Base-by-base conservation (phyloP, 2,797 vertebrate species). In the Brachymystax lenok region DNA sequence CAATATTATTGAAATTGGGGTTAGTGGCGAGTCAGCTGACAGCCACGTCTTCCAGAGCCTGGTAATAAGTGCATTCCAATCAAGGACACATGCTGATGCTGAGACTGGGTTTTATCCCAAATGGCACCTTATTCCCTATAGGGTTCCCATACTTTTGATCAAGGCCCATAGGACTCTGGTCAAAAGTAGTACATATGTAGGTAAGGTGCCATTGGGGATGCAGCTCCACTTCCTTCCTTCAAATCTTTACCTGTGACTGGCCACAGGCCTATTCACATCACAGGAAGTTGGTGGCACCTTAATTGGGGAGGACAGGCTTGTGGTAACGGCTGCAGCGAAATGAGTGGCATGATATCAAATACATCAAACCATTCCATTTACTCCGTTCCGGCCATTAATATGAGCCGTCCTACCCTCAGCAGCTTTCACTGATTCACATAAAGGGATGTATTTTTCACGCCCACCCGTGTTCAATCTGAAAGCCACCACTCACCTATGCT, bases 31-130 rank as follows among this genome's bases (percentile, higher is more conserved):
- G 27, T 17, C 64, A 67, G 56, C n/a, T 59, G 56, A 59, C 35
- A 21, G 24, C 69, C 35, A n/a, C 35, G 30, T 51, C 59, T 73
- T 28, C 77, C 77, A 79, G 70, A 74, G 50, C 76, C 84, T 50
- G 54, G 74, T 79, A 78, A 80, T 80, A 35, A 77, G 14, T 67
- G 67, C 81, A 83, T 80, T 28, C 33, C 73, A 84, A 84, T 80
- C 71, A 84, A 88, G 87, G 84, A 86, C 86, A 78, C 73, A 78
- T 61, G n/a, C 56, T 21, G 19, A 5, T 67, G 1, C 82, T 82
- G 81, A 83, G 81, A 83, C 83, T n/a, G n/a, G n/a, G n/a, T n/a
- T 79, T 72, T 76, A 73, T 56, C 54, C 54, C 54, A 56, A 56
- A 56, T 56, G 17, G 19, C 54, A 56, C 54, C 54, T 6, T n/a